Conservation (phyloP, 2,888 invertebrate genomes). For the Gasteruption jaculator region DNA sequence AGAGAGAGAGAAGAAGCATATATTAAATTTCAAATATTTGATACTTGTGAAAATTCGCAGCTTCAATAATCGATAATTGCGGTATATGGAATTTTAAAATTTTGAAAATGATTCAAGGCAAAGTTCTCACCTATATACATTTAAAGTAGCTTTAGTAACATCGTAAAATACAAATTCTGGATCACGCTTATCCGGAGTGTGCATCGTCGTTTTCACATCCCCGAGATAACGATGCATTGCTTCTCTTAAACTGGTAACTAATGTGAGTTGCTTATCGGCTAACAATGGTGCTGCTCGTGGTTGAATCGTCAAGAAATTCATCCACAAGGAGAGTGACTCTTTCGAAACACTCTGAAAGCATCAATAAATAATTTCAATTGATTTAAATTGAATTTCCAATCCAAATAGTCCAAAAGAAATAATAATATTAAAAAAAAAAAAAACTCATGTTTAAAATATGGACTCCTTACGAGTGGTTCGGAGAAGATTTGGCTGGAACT, state of each 20-base stretch:
- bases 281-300: constrained; percentile 73
- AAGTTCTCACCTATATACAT: constrained; percentile 74
- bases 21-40: constrained; percentile 3
- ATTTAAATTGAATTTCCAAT: neutral
- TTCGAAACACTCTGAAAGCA: constrained; percentile 68
- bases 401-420: constrained; percentile 3
- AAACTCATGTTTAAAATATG: constrained; percentile 6
- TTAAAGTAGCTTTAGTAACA: constrained; percentile 71
- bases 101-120: constrained; percentile 4
- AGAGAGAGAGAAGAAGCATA: constrained; percentile 27
- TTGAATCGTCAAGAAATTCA: constrained; percentile 68
- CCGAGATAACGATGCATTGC: constrained; percentile 71
- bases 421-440: constrained; percentile 22
- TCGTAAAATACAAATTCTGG: constrained; percentile 92
- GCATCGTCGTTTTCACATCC: constrained; percentile 68
- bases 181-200: constrained; percentile 78
- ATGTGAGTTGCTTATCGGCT: constrained; percentile 61
- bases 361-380: constrained; percentile 13
- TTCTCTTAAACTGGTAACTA: constrained; percentile 69
- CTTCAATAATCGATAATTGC: too few relatives aligned
- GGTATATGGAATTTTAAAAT: neutral
- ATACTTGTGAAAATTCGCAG: too few relatives aligned
- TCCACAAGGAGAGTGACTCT: constrained; percentile 70
- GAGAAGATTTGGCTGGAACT: constrained; percentile 63
- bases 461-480: constrained; percentile 65